Conservation (phyloP, 2,888 invertebrate species). For the Drosophila fulvimacula region DNA sequence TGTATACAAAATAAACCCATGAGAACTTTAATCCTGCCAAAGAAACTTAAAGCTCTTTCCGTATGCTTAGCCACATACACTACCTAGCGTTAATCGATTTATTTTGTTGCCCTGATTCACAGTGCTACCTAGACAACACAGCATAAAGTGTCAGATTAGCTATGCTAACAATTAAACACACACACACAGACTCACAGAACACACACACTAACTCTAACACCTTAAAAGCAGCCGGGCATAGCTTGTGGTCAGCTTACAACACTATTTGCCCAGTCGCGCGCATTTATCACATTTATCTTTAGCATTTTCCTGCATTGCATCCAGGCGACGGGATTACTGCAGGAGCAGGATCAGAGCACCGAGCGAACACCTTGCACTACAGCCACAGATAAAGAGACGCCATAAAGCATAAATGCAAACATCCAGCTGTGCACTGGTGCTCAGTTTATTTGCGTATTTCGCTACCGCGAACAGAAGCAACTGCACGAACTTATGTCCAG, state of each 20-base stretch:
- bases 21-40: no score
- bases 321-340: constrained; percentile 18
- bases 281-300: constrained; percentile 79
- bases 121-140: constrained; percentile 12
- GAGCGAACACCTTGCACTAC: constrained; percentile 52
- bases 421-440: constrained; percentile 65
- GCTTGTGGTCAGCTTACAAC: constrained; percentile 77
- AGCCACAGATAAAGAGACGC: constrained; percentile 61
- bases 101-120: not conserved
- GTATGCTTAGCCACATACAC: not conserved
- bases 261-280: constrained; percentile 67
- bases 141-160: constrained; percentile 50
- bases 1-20: no score
- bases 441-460: constrained; percentile 72
- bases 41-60: not conserved
- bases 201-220: not conserved
- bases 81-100: not conserved
- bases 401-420: constrained; percentile 72
- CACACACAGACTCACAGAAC: not conserved
- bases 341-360: not conserved
- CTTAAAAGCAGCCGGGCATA: constrained; percentile 36
- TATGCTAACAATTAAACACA: constrained; percentile 26
- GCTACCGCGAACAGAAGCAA: constrained; percentile 36
- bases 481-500: constrained; percentile 58
- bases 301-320: constrained; percentile 48